phyloP scores from a whole-genome alignment of 2,888 invertebrate species.

The Mechanitis mazaeus region DNA sequence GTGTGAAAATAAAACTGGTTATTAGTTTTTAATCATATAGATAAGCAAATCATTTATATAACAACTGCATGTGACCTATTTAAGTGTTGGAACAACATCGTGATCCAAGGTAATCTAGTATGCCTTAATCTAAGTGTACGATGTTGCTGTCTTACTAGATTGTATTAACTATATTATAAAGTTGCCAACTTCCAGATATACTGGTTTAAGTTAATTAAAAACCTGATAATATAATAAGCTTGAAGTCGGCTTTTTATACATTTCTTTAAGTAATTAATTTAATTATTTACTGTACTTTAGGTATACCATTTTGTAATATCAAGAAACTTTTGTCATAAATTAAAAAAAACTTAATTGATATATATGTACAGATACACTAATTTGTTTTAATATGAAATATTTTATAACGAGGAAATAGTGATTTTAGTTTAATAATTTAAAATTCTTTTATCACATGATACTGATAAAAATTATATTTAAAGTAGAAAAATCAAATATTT shows the following conservation, averaged over 20 bases:
- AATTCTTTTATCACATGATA: too few relatives aligned
- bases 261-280: neutral
- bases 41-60: neutral
- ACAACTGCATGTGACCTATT: constrained; percentile 5
- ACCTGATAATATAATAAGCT: constrained; percentile 65
- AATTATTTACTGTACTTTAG: too few relatives aligned
- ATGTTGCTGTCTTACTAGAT: constrained; percentile 29
- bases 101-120: constrained; percentile 13
- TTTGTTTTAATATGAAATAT: too few relatives aligned
- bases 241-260: constrained; percentile 31
- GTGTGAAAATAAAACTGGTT: too few relatives aligned
- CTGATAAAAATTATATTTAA: too few relatives aligned
- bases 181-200: constrained; percentile 42
- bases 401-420: too few relatives aligned
- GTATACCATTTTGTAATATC: constrained; percentile 16
- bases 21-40: too few relatives aligned
- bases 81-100: constrained; percentile 12
- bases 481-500: too few relatives aligned
- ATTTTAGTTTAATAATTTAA: too few relatives aligned
- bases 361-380: too few relatives aligned
- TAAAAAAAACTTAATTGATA: constrained; percentile 11
- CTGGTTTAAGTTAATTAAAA: constrained; percentile 67
- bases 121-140: constrained; percentile 18
- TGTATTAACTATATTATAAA: constrained; percentile 56
- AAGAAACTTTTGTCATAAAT: constrained; percentile 9